Base-by-base conservation (phyloP, 2,888 invertebrate species). In the Napeogenes inachia region DNA sequence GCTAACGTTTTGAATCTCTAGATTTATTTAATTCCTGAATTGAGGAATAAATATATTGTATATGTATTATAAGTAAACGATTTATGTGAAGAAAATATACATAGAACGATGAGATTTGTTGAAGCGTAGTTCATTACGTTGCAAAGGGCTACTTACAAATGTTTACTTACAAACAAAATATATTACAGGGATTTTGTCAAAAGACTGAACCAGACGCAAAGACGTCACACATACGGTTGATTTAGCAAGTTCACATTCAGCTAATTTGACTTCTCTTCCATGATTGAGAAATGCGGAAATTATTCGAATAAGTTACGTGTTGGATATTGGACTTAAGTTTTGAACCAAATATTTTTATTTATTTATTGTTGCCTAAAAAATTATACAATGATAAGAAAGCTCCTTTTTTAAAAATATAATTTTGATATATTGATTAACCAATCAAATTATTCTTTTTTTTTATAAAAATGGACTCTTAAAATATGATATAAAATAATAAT, bases 201-300 rank as follows among this genome's bases (percentile, higher is more conserved):
- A 64, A 61, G 68, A 65, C 62, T 66, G 65, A 54, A 50, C 63
- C 58, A 66, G 68, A 68, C 62, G 64, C 65, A 50, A 67, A 68
- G 68, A 69, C 62, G 68, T 71, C 70, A 68, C 68, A 70, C 70
- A 74, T 71, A 71, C 75, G 75, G 75, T 80, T 80, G 81, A 83
- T 81, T 84, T 77, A 77, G 73, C 75, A 71, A 78, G 74, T 75
- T 73, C 75, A 76, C 73, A 75, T 81, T 80, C 76, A 75, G 75
- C 77, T 84, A 84, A 84, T 84, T 84, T 82, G 75, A 74, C 70
- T 71, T 66, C 66, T 59, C 68, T 68, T n/a, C 58, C 54, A 56
- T 54, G 32, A 60, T 62, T 13, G 56, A 60, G 38, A 8, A 5
- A 32, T 33, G 58, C 30, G 21, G 8, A 47, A 3, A 30, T 30